phyloP scores from a whole-genome alignment of 2,888 invertebrate genomes.

The Disparrhopalites patrizii region DNA sequence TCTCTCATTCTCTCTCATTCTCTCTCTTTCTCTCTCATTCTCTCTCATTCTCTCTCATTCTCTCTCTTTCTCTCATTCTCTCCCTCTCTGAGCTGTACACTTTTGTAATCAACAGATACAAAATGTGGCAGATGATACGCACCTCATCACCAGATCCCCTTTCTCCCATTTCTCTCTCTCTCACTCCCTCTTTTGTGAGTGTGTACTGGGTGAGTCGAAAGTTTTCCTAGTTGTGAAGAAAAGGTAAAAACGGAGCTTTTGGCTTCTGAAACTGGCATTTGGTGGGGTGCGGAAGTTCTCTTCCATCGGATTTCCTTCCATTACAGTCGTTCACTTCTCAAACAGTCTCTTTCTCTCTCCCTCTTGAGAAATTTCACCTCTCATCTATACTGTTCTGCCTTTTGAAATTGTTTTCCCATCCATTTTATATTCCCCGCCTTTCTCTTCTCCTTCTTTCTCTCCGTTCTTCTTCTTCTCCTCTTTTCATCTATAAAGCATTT shows the following conservation, averaged over 20 bases:
- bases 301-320: neutral
- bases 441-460: no score
- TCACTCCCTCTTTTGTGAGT: neutral
- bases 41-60: neutral
- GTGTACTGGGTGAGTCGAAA: neutral
- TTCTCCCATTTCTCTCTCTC: neutral
- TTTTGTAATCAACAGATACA: neutral
- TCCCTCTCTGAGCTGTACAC: neutral
- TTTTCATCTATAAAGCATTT: no score
- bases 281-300: neutral
- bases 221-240: no score
- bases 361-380: no score
- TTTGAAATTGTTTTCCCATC: no score
- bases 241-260: no score
- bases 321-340: no score
- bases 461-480: no score
- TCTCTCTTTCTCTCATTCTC: neutral
- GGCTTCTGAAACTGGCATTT: no score
- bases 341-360: no score
- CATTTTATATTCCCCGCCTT: no score
- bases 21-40: neutral
- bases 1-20: neutral
- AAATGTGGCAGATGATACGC: neutral
- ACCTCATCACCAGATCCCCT: conserved; percentile 1
- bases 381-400: no score